Evolutionary conservation across 2,113 vertebrate genomes (phyloP).

Genomic region (Marmota monax): DNA sequence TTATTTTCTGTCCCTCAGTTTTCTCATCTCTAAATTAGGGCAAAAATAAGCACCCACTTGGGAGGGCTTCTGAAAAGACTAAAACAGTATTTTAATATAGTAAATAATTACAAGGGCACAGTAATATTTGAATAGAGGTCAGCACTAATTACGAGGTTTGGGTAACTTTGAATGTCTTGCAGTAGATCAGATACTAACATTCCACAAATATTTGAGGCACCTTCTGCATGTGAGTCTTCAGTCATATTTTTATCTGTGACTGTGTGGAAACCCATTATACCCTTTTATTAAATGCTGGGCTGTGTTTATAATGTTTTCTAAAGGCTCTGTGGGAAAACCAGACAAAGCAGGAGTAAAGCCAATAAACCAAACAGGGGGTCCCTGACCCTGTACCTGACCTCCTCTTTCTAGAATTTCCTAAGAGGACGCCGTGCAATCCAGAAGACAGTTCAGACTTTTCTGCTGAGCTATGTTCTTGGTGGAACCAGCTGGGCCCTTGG

Average conservation of each 20-base stretch:
- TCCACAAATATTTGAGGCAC: background rate
- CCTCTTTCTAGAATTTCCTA: background rate
- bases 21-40: slow-evolving; percentile 25
- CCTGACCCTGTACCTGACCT: background rate
- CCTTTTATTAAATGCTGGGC: background rate
- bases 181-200: background rate
- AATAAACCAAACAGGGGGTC: background rate
- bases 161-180: background rate
- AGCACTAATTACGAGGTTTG: background rate
- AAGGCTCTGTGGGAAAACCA: slow-evolving; percentile 8
- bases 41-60: background rate
- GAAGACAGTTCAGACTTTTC: too few relatives aligned
- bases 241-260: background rate
- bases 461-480: background rate
- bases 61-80: background rate
- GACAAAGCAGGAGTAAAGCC: background rate
- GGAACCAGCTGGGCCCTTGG: background rate
- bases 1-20: background rate
- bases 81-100: background rate
- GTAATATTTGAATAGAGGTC: background rate
- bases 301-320: slow-evolving; percentile 18
- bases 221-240: background rate
- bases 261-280: background rate
- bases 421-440: too few relatives aligned
- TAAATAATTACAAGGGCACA: background rate